Evolutionary conservation across 2,797 vertebrate genomes (phyloP), one percentile per base, ranked within the genome.

Genomic region (Lepidocolaptes lacrymiger): DNA sequence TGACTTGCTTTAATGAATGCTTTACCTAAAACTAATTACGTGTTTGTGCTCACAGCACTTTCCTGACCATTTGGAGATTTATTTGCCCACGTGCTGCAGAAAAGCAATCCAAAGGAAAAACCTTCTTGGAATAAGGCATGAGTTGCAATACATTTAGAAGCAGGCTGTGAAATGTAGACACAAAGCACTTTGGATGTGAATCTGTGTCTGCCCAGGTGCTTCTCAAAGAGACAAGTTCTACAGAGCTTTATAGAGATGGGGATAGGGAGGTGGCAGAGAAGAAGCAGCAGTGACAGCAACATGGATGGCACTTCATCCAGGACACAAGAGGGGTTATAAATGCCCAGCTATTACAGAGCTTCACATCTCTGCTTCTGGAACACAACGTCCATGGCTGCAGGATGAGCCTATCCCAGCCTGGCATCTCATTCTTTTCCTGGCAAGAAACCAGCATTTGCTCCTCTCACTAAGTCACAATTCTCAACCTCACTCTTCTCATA

Each of bases 21-120:
- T 74, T 72, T 43, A 7, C 30, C 91, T 79, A 87, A 85, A 93
- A 87, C 67, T 82, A 90, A 95, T 91, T 66, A 78, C 0, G 1
- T 61, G 83, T 46, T 84, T 74, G 84, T 30, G 27, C 61, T 88
- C 68, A 85, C 56, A 83, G 88, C 56, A 46, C 48, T 83, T 82
- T 73, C 55, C 68, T 19, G 59, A 54, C 59, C 36, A 69, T 86
- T 62, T 78, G 66, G 80, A 46, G 32, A 86, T 88, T 84, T 88
- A 88, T 81, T 94, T 90, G 68, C 37, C 67, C 59, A 12, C 4
- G 30, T 59, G 26, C 48, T 63, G 73, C 52, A 64, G 71, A 63
- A 89, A 80, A 48, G 46, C 49, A 92, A 77, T 43, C 34, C n/a
- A 9, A 36, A 44, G 83, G 28, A 79, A 66, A 84, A 69, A 10